phyloP scores from a whole-genome alignment of 2,888 invertebrate species.

The Conus canariensis region DNA sequence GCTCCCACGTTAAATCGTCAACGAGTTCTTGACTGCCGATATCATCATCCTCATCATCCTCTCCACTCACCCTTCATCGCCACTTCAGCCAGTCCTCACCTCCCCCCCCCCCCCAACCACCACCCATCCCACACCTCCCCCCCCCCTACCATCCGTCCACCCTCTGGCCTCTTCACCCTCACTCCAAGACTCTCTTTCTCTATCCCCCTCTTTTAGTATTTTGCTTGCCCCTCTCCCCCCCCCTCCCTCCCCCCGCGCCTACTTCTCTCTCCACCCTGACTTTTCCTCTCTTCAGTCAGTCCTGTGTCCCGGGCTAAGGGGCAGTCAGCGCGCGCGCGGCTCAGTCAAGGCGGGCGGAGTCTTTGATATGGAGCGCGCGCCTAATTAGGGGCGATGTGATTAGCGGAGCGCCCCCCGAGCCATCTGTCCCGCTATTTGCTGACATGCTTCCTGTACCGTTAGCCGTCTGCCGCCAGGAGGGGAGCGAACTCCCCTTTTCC shows the following conservation, averaged over 20 bases:
- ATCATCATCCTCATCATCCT: not conserved
- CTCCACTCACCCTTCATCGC: not conserved
- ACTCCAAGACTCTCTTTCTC: not conserved
- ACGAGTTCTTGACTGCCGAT: conserved; percentile 21
- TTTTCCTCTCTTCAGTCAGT: not conserved
- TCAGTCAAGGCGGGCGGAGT: not conserved
- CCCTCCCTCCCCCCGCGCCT: not conserved
- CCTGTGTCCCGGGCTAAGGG: too few species aligned
- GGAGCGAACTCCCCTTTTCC: not conserved
- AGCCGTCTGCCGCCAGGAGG: conserved; percentile 15
- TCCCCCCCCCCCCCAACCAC: not conserved
- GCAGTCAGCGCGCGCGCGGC: not conserved
- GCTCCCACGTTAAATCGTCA: not conserved
- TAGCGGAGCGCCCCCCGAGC: conserved; percentile 33
- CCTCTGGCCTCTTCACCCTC: not conserved
- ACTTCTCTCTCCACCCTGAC: not conserved
- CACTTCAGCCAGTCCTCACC: not conserved
- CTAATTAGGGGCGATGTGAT: conserved; percentile 44
- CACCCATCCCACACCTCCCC: not conserved
- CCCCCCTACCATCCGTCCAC: not conserved
- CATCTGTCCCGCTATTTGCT: conserved; percentile 42
- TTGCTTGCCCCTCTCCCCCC: not conserved
- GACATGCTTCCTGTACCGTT: conserved; percentile 25
- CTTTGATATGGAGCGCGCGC: conserved; percentile 39
- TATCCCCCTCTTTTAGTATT: not conserved